Evolutionary conservation across 2,113 vertebrate genomes (phyloP).

Genomic region (Rhabdornis inornatus): DNA sequence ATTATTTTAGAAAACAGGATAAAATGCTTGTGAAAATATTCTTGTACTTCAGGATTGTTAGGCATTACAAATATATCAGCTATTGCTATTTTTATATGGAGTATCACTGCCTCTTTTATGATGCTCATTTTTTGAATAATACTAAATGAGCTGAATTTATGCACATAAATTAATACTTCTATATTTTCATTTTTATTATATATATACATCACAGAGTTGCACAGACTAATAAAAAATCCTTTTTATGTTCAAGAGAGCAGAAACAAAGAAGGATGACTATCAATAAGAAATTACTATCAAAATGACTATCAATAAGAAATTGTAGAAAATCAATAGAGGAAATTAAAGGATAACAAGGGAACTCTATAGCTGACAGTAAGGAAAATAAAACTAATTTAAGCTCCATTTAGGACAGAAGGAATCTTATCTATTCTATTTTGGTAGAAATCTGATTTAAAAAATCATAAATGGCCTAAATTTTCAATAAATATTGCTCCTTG

Average conservation of each 20-base stretch:
- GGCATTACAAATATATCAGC: background rate
- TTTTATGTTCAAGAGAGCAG: background rate
- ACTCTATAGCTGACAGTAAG: background rate
- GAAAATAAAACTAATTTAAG: background rate
- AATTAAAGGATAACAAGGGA: slow-evolving; percentile 13
- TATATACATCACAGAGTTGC: background rate
- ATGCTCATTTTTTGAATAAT: slow-evolving; percentile 11
- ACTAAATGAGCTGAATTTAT: background rate
- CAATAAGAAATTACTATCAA: background rate
- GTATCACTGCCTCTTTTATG: background rate
- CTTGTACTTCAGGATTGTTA: background rate
- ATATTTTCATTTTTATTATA: slow-evolving; percentile 33
- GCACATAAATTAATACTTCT: slow-evolving; percentile 7
- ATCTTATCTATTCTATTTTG: background rate
- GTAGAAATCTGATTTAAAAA: background rate
- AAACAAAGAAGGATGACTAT: background rate
- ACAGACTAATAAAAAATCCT: background rate
- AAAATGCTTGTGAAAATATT: background rate
- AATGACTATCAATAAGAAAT: slow-evolving; percentile 24
- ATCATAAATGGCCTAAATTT: background rate
- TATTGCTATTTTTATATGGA: background rate
- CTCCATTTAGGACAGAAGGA: background rate
- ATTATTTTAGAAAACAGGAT: background rate
- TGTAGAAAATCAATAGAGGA: background rate
- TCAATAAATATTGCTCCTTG: background rate